These are phyloP conservation scores for Gymnothorax reevesii DNA, from an alignment of 2,797 vertebrate species.

Conservation along the genomic window DNA sequence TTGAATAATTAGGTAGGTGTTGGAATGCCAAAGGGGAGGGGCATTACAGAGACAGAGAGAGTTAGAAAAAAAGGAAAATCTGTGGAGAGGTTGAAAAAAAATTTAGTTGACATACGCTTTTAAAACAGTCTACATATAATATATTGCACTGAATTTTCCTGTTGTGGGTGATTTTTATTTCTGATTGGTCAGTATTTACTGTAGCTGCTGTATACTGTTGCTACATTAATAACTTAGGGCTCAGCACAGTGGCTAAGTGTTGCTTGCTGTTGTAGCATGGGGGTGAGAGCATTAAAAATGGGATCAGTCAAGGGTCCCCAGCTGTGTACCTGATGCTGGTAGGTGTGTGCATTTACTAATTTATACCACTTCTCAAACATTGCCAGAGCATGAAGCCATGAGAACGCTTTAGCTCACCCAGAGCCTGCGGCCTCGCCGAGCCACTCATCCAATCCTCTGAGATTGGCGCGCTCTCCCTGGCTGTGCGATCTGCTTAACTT, in stretches of 20 bases:
- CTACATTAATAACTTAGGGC: neutral
- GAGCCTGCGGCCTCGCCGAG: neutral
- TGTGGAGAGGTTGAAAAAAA: neutral
- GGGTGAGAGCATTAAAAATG: neutral
- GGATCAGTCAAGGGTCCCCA: neutral
- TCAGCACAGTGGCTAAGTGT: neutral
- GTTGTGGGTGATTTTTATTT: neutral
- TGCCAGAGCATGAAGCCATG: neutral
- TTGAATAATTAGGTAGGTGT: no score
- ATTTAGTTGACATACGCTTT: no score
- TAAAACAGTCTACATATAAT: no score
- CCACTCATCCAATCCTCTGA: neutral
- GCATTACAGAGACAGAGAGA: no score
- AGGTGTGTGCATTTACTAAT: neutral
- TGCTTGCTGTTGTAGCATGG: neutral
- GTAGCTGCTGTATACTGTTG: neutral
- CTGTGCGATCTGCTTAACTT: no score
- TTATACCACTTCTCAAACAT: neutral
- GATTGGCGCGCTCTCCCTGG: neutral
- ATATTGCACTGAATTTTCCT: neutral
- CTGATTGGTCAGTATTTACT: neutral
- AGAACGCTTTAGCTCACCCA: neutral
- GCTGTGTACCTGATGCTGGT: neutral
- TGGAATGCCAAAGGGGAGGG: no score
- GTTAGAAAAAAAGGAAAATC: no score